Evolutionary conservation across 2,797 vertebrate genomes (phyloP), one percentile per base, ranked within the genome.

Genomic region (Synanceia verrucosa): DNA sequence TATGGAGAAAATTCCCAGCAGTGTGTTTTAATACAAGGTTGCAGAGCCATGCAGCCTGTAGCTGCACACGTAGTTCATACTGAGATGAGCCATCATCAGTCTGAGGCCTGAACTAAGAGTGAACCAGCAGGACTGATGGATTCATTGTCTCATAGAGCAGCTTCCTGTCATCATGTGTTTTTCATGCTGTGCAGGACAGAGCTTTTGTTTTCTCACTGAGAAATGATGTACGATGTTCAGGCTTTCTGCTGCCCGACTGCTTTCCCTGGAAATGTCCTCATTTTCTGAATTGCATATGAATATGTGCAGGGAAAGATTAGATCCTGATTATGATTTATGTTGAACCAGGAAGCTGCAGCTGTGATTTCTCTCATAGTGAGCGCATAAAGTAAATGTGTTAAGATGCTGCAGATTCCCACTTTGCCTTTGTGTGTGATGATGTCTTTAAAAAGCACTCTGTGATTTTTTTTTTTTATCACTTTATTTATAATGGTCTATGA

Each of bases 291-390:
- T 76, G 79, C 71, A 50, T 74, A 76, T 89, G 79, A 86, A 84
- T 84, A 76, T 78, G 53, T 79, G 51, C 37, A 33, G 50, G 63
- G 46, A 56, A 46, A 71, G 55, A 75, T 66, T 70, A 82, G 69
- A 89, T 53, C 51, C 48, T 79, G 76, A 85, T 84, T 67, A 78
- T 86, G 88, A 92, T 91, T 89, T 82, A 90, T 87, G 79, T 71
- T 63, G 43, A 63, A 46, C 59, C 75, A 64, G 65, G 66, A 78
- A 68, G 61, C 50, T 43, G 68, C 63, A 83, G 76, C 76, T 86
- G 83, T 58, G 78, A 52, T 53, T 62, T 53, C n/a, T 63, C 62
- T 11, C 1, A 36, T 19, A 43, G 48, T 55, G 34, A 48, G 34
- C 24, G 46, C 14, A 26, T 33, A 44, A 13, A 65, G 34, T 56